Evolutionary conservation across 2,113 vertebrate species (phyloP), one percentile per base, ranked within the genome.

Genomic region (Abramis brama): DNA sequence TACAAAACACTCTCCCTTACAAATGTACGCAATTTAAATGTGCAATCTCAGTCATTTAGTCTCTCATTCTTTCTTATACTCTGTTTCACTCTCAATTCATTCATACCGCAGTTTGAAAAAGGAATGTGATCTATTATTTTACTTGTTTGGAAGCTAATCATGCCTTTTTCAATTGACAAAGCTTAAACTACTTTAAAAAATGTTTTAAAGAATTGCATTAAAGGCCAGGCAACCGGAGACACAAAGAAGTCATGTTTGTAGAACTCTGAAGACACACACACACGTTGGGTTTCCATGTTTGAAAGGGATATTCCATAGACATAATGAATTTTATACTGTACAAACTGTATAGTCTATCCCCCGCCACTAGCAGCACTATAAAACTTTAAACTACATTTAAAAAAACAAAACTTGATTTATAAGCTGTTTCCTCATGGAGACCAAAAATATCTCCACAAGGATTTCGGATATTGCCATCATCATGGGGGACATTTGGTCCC

Each of bases 1-100:
- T 25, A 80, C 78, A 75, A 62, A 80, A 80, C 79, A 47, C n/a
- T 79, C 23, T 80, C 78, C 2, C 78, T 64, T 27, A 45, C 43
- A 80, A 62, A 47, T 80, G 36, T 27, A 19, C 64, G n/a, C 79
- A 27, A 80, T 62, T 80, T 64, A 19, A 25, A 19, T 39, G 36
- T 45, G 59, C 78, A 64, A n/a, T 80, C 36, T 64, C 23, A 80
- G 23, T 39, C 59, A 64, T 80, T 62, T 43, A 43, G 78, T 47
- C n/a, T 80, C 7, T 25, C 43, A 74, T 80, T 80, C 13, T 47
- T 27, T 80, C 57, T 25, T 11, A n/a, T n/a, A 39, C 57, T 25
- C 6, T 1, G 39, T 45, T 62, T 79, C 4, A 4, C 12, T 79
- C 36, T 79, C 36, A 15, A 43, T 79, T 15, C 7, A 27, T 45